These are phyloP conservation scores for Cordilura impudica DNA, from an alignment of 2,888 invertebrate genomes.

Conservation along the genomic window DNA sequence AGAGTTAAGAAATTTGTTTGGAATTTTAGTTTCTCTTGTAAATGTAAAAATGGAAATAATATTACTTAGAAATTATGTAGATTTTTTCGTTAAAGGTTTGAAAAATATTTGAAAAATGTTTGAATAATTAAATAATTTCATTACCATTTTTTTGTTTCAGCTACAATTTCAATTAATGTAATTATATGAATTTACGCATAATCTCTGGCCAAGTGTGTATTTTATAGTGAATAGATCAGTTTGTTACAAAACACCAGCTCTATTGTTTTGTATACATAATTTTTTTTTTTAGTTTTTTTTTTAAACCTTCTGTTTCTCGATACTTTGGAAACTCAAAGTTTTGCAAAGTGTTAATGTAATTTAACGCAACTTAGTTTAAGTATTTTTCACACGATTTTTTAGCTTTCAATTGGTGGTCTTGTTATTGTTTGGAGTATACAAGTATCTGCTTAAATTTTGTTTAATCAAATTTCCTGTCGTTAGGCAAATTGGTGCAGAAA, in stretches of 20 bases:
- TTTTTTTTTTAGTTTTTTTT: no score
- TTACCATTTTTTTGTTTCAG: no score
- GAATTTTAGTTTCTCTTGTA: no score
- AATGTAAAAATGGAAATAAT: no score
- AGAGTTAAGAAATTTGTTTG: no score
- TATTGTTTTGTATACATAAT: no score
- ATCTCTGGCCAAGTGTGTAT: not conserved
- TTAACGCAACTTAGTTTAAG: constrained; percentile 62
- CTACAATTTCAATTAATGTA: no score
- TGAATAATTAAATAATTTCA: no score
- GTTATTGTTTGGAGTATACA: constrained; percentile 9
- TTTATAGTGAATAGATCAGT: not conserved
- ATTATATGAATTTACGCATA: no score
- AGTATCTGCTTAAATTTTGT: constrained; percentile 43
- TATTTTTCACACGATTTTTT: constrained; percentile 67
- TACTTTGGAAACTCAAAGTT: not conserved
- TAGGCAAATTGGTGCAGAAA: constrained; percentile 49
- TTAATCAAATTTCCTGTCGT: constrained; percentile 60
- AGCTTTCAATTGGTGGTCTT: not conserved
- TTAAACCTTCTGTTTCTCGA: not conserved
- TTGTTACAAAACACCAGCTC: not conserved
- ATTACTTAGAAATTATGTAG: no score
- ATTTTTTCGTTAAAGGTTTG: no score
- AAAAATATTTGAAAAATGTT: no score
- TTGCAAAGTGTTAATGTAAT: constrained; percentile 62